These are phyloP conservation scores for Nemurella pictetii DNA, from an alignment of 2,888 invertebrate genomes.

Conservation along the genomic window DNA sequence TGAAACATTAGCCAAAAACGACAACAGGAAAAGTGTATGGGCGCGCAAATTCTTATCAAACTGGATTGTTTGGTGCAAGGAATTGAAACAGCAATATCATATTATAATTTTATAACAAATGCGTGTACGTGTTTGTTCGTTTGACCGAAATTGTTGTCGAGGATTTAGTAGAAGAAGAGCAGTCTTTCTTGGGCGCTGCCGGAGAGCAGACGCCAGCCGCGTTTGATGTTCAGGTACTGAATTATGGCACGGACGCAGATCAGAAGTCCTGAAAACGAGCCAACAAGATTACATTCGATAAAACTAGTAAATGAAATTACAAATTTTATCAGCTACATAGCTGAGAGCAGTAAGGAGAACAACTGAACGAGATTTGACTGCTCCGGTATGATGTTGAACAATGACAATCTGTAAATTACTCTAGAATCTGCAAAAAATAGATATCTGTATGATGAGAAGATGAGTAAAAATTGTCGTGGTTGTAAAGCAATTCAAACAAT, in stretches of 20 bases:
- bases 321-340: no score
- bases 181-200: constrained; percentile 85
- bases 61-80: neutral
- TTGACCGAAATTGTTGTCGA: neutral
- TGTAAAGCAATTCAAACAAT: no score
- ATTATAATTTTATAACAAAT: neutral
- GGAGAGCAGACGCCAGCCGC: constrained; percentile 84
- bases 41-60: neutral
- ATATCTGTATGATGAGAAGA: no score
- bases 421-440: no score
- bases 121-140: neutral
- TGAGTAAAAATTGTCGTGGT: no score
- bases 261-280: constrained; percentile 66
- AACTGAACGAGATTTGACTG: no score
- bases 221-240: constrained; percentile 86
- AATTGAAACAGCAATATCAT: neutral
- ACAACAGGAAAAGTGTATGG: neutral
- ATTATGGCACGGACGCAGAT: constrained; percentile 86
- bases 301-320: no score
- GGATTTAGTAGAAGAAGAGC: constrained; percentile 78
- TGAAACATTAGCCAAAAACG: neutral
- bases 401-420: no score
- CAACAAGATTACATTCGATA: no score
- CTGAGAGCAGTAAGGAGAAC: no score
- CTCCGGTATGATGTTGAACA: no score